Evolutionary conservation across 2,888 invertebrate genomes (phyloP), one percentile per base, ranked within the genome.

Genomic region (Tenthredo livida): DNA sequence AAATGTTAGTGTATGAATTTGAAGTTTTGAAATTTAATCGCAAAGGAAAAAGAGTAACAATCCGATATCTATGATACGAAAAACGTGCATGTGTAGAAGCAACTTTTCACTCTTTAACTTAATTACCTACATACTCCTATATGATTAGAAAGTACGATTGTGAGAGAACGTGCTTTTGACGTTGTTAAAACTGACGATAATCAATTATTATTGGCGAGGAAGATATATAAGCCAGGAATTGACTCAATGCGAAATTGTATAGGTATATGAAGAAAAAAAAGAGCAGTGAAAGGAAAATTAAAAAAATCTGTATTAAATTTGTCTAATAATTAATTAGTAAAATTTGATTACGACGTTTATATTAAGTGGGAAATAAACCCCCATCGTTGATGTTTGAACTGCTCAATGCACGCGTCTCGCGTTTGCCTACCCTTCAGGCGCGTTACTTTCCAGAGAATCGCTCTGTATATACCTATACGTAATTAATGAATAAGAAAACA

Each of bases 101-200:
- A 12, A 5, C 33, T 67, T 33, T 67, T 67, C 33, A 67, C 33
- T 29, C 10, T 67, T 33, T 33, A 67, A 77, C 17, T 54, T 77
- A 33, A 67, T 33, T 67, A 75, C 29, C 1, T 21, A 77, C 2
- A 29, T 10, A 25, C 15, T 73, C 73, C 12, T 4, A 29, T 4
- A 29, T 37, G 40, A 80, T 40, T 61, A 80, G 40, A 61, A 61
- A 80, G 61, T 80, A 61, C 40, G 40, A 61, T 37, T 50, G 54
- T 54, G 10, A 54, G 80, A 58, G 40, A 43, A 43, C 37, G 33
- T 21, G n/a, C n/a, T 10, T 21, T 54, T 25, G 58, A 33, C 29
- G 15, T 25, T 3, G 0, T n/a, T 54, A 17, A 47, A 47, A 80
- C 29, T 80, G 21, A 15, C 61, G 61, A 61, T 80, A 40, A 61